These are phyloP conservation scores for Paradoxurus hermaphroditus DNA, from an alignment of 2,113 vertebrate genomes.

Conservation along the genomic window DNA sequence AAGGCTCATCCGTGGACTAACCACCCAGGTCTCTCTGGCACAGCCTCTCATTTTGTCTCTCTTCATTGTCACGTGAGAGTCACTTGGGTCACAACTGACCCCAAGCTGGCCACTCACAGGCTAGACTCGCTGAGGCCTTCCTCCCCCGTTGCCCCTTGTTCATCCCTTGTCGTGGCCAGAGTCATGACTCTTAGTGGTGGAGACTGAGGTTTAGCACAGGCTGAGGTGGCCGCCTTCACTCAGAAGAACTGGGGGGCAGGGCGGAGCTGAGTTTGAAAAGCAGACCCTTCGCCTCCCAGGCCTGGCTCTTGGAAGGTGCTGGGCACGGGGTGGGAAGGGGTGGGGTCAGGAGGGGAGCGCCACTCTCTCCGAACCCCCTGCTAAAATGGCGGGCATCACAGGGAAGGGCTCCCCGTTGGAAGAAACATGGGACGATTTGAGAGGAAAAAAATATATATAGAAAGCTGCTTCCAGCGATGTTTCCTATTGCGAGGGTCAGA, in stretches of 20 bases:
- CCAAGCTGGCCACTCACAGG: neutral
- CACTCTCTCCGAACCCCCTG: neutral
- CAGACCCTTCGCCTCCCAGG: neutral
- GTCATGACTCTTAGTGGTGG: neutral
- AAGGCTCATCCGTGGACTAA: neutral
- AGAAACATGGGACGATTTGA: neutral
- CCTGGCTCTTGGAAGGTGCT: neutral
- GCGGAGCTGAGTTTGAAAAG: neutral
- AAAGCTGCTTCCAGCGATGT: neutral
- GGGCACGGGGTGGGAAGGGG: neutral
- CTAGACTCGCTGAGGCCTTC: neutral
- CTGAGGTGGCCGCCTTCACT: neutral
- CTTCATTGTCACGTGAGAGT: neutral
- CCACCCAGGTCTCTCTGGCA: too few species aligned
- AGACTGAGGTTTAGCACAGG: neutral
- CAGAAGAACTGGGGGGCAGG: neutral
- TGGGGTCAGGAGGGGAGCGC: neutral
- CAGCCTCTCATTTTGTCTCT: neutral
- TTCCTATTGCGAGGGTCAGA: neutral
- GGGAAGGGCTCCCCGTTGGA: neutral
- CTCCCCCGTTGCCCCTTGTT: neutral
- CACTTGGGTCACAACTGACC: neutral
- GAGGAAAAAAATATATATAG: fast-evolving
- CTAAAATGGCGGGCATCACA: neutral
- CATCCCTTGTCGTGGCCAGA: neutral